A percentile compares a stretch with the other conserved stretches of the same genome.
Conservation (phyloP, 2,888 invertebrate species). For the Morinoia aosen region DNA sequence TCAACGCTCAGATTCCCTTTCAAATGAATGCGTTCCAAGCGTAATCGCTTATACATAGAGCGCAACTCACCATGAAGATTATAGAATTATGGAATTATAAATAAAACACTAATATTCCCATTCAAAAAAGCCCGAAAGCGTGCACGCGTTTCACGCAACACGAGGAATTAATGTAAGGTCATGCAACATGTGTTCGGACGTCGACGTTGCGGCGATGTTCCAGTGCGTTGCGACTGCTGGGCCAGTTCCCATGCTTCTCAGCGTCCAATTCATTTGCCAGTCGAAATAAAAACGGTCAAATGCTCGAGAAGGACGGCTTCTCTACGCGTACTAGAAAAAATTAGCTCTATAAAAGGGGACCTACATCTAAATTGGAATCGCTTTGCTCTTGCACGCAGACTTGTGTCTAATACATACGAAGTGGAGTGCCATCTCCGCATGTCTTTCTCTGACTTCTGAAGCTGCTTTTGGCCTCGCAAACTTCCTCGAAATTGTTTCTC, state of each 20-base stretch:
- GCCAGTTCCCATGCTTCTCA: background rate
- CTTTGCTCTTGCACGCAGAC: background rate
- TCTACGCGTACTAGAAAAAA: slow-evolving; percentile 27
- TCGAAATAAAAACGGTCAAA: slow-evolving; percentile 18
- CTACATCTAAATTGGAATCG: slow-evolving; percentile 51
- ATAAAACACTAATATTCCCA: background rate
- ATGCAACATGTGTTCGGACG: background rate
- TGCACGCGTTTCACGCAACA: background rate
- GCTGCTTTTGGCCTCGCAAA: background rate
- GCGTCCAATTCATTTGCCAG: slow-evolving; percentile 7
- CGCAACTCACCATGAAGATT: too few species aligned
- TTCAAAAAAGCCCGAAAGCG: background rate
- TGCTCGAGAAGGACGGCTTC: slow-evolving; percentile 9
- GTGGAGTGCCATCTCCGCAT: background rate
- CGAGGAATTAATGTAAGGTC: background rate
- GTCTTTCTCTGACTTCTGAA: background rate
- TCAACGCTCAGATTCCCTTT: too few species aligned
- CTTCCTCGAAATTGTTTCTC: background rate
- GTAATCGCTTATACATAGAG: too few species aligned
- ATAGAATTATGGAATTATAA: too few species aligned
- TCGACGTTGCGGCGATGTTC: background rate
- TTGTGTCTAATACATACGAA: slow-evolving; percentile 45
- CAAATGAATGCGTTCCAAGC: too few species aligned
- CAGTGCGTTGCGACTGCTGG: background rate
- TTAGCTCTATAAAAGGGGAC: slow-evolving; percentile 39